Evolutionary conservation across 2,888 invertebrate species (phyloP).

Genomic region (Philaethria dido): DNA sequence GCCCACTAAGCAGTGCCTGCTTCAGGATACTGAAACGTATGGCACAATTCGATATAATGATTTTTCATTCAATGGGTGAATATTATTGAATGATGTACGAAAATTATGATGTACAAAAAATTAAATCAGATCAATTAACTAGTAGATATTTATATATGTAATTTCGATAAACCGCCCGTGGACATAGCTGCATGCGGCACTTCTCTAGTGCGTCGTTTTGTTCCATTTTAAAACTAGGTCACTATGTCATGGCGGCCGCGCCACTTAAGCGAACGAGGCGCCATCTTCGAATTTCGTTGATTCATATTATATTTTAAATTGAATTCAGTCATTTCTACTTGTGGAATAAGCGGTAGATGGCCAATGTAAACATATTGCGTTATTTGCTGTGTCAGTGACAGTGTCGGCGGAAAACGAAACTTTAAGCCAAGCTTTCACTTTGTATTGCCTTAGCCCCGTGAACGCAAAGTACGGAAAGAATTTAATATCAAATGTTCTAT

Average conservation of each 20-base stretch:
- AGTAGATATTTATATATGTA: conserved; percentile 49
- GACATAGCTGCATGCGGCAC: conserved; percentile 43
- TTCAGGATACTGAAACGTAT: conserved; percentile 43
- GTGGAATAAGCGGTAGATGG: conserved; percentile 22
- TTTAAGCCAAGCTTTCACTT: conserved; percentile 76
- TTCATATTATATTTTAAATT: conserved; percentile 61
- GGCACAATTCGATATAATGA: conserved; percentile 42
- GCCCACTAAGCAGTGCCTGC: conserved; percentile 52
- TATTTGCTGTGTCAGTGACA: conserved; percentile 44
- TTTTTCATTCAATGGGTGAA: neutral
- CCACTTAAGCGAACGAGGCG: conserved; percentile 70
- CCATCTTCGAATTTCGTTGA: conserved; percentile 78
- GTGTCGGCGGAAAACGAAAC: conserved; percentile 65
- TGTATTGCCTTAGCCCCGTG: conserved; percentile 55
- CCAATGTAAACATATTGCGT: conserved; percentile 45
- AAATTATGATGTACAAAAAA: neutral
- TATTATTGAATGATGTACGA: too few relatives aligned
- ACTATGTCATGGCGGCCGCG: conserved; percentile 79
- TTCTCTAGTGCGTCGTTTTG: conserved; percentile 58
- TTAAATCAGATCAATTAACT: neutral
- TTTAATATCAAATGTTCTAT: conserved; percentile 28
- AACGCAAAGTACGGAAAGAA: conserved; percentile 63
- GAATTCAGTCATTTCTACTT: conserved; percentile 35
- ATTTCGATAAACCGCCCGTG: conserved; percentile 48
- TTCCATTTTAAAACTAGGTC: conserved; percentile 83